These are phyloP conservation scores for Scaptomyza cyrtandrae DNA, from an alignment of 2,888 invertebrate genomes.

Conservation along the genomic window DNA sequence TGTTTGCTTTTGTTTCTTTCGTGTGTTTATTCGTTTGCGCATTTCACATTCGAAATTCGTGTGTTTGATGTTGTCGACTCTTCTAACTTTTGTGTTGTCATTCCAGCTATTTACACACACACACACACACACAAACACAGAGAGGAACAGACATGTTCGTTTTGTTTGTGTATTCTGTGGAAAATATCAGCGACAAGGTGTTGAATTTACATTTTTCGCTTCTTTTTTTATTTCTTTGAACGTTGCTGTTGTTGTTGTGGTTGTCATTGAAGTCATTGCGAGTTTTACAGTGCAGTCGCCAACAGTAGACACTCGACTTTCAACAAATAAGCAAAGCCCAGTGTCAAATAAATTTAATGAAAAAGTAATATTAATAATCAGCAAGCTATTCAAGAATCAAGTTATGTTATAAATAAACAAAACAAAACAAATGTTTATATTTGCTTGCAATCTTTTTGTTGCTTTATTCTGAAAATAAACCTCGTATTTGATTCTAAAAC, in stretches of 20 bases:
- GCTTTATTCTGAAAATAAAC: no score
- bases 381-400: no score
- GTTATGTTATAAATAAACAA: no score
- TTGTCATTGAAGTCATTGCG: no score
- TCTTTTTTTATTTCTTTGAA: not conserved
- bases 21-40: conserved; percentile 15
- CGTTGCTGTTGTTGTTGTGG: conserved; percentile 1
- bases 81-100: conserved; percentile 27
- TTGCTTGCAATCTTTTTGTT: no score
- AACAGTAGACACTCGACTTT: conserved; percentile 6
- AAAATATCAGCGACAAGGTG: conserved; percentile 34
- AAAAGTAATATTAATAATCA: no score
- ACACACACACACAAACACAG: no score
- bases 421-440: no score
- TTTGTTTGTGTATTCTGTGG: conserved; percentile 28
- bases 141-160: not conserved
- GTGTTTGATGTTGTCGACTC: conserved; percentile 24
- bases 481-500: no score
- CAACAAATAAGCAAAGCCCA: no score
- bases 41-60: conserved; percentile 1
- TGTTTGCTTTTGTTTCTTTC: not conserved
- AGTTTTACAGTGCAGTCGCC: not conserved
- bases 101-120: conserved; percentile 18
- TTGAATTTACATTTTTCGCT: conserved; percentile 26
- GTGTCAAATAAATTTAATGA: no score